Percentiles rank a stretch among this genome's conserved stretches.
Conservation (phyloP, 2,797 vertebrate genomes). For the Falco columbarius region DNA sequence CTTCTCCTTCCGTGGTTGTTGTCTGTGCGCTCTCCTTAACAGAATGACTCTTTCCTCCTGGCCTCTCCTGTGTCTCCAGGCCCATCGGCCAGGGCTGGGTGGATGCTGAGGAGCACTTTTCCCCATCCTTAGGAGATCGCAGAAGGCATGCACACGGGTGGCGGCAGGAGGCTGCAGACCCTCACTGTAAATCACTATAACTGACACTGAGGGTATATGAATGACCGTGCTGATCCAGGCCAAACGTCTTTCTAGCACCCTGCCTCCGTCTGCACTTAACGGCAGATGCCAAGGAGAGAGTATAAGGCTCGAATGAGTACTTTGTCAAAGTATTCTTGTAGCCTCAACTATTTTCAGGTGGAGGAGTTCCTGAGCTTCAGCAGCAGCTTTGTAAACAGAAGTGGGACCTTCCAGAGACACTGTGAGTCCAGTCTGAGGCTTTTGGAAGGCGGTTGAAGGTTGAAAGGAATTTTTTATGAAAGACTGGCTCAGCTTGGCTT, state of each 20-base stretch:
- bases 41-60: not conserved
- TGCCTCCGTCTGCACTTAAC: not conserved
- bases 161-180: not conserved
- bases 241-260: not conserved
- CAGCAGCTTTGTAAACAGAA: not conserved
- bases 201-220: not conserved
- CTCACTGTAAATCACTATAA: not conserved
- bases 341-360: slow-evolving; percentile 31
- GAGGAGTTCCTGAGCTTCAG: slow-evolving; percentile 3
- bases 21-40: not conserved
- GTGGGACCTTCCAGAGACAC: not conserved
- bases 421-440: not conserved
- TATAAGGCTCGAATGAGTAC: not conserved
- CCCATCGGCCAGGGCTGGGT: not conserved
- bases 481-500: not conserved
- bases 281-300: not conserved
- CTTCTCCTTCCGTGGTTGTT: not conserved
- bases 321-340: slow-evolving; percentile 15
- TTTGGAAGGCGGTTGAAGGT: not conserved
- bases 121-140: not conserved
- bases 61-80: not conserved
- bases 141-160: not conserved
- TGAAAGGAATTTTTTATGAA: slow-evolving; percentile 21
- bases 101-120: not conserved
- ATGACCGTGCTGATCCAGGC: not conserved